These are phyloP conservation scores for Drosophila triauraria DNA, from an alignment of 1,140 invertebrate genomes.

Conservation along the genomic window DNA sequence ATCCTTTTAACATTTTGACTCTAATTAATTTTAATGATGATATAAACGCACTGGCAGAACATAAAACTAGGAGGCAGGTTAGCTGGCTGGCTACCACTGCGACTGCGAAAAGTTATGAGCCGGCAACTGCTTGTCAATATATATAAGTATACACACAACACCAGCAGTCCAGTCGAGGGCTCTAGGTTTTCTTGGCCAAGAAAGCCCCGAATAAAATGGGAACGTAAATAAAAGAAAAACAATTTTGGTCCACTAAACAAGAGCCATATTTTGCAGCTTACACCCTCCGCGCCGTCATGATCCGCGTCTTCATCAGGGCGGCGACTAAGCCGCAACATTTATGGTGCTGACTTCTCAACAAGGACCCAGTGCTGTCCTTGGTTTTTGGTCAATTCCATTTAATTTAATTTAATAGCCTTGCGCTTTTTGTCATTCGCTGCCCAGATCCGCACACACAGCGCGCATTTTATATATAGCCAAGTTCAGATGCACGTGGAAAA, in stretches of 20 bases:
- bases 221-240: slow-evolving; percentile 48
- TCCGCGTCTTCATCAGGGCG: slow-evolving; percentile 18
- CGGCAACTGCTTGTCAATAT: slow-evolving; percentile 55
- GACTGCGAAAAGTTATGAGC: slow-evolving; percentile 47
- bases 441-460: slow-evolving; percentile 49
- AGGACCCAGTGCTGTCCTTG: slow-evolving; percentile 58
- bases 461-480: slow-evolving; percentile 69
- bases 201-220: slow-evolving; percentile 15
- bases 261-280: slow-evolving; percentile 59
- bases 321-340: slow-evolving; percentile 54
- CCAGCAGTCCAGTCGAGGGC: slow-evolving; percentile 2
- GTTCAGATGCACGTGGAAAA: slow-evolving; percentile 4
- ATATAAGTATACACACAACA: slow-evolving; percentile 17
- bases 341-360: slow-evolving; percentile 63
- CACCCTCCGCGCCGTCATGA: slow-evolving; percentile 12
- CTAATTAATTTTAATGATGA: slow-evolving; percentile 84
- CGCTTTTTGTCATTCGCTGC: slow-evolving; percentile 80
- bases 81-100: slow-evolving; percentile 3
- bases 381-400: slow-evolving; percentile 81
- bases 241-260: slow-evolving; percentile 55
- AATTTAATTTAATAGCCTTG: slow-evolving; percentile 84
- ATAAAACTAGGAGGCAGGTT: slow-evolving; percentile 39
- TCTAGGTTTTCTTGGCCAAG: slow-evolving; percentile 19
- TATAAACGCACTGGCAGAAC: slow-evolving; percentile 62
- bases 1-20: slow-evolving; percentile 83